Evolutionary conservation across 2,113 vertebrate species (phyloP).

Genomic region (Neoarius graeffei): DNA sequence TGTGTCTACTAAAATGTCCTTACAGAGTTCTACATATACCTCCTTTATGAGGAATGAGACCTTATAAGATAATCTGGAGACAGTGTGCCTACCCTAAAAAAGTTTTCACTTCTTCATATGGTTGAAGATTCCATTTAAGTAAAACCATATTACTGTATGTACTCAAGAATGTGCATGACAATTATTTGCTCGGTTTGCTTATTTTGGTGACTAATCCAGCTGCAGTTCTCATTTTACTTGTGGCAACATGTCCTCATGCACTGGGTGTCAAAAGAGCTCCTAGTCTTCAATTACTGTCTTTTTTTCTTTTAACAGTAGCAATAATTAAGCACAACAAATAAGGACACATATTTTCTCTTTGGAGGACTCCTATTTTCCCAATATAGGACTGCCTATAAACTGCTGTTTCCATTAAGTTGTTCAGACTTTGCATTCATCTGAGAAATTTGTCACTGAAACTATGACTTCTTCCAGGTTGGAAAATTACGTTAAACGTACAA

Average conservation of each 20-base stretch:
- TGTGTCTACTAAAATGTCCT: background rate
- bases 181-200: constrained; percentile 41
- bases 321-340: constrained; percentile 58
- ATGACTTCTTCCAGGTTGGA: background rate
- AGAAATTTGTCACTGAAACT: constrained; percentile 12
- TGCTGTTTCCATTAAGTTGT: constrained; percentile 42
- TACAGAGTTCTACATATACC: background rate
- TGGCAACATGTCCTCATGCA: constrained; percentile 47
- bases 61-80: background rate
- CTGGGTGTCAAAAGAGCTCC: constrained; percentile 49
- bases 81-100: background rate
- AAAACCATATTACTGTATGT: constrained; percentile 1
- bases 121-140: background rate
- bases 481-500: background rate
- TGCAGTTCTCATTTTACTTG: constrained; percentile 52
- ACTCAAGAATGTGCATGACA: constrained; percentile 25
- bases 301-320: constrained; percentile 51
- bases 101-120: background rate
- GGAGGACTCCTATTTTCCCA: constrained; percentile 55
- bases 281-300: constrained; percentile 59
- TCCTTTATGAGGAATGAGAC: background rate
- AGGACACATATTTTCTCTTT: constrained; percentile 58
- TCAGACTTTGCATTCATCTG: constrained; percentile 42
- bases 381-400: constrained; percentile 34
- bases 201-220: constrained; percentile 43